A percentile compares a stretch with the other conserved stretches of the same genome.
Conservation (phyloP, 1,140 invertebrate species). For the Drosophila orena region DNA sequence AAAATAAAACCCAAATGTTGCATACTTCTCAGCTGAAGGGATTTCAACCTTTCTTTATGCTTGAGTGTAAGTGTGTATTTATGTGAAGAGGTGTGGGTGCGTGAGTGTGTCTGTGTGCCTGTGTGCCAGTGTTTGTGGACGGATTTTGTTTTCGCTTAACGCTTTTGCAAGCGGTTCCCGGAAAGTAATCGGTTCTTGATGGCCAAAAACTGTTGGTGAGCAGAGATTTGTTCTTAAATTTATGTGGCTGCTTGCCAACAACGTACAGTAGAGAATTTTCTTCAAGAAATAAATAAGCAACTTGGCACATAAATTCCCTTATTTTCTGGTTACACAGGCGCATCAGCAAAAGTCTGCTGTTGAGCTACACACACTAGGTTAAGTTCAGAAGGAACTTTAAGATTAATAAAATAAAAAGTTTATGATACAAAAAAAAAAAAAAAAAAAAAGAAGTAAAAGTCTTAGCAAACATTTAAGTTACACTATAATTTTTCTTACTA, state of each 20-base stretch:
- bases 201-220: constrained; percentile 38
- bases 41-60: neutral
- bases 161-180: constrained; percentile 23
- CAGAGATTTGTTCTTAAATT: constrained; percentile 33
- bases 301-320: neutral
- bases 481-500: neutral
- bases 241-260: constrained; percentile 19
- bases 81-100: neutral
- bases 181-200: constrained; percentile 40
- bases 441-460: too few species aligned
- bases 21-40: constrained; percentile 28
- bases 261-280: constrained; percentile 1
- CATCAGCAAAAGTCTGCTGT: neutral
- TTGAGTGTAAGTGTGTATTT: neutral
- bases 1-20: constrained; percentile 55
- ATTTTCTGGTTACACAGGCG: neutral
- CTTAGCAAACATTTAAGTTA: neutral
- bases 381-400: too few species aligned
- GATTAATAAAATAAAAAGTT: too few species aligned
- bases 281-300: neutral
- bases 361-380: too few species aligned
- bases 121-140: constrained; percentile 10
- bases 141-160: constrained; percentile 39
- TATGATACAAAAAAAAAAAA: too few species aligned
- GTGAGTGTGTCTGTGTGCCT: neutral